These are phyloP conservation scores for Genyomyrus donnyi DNA, from an alignment of 2,113 vertebrate genomes.

Conservation along the genomic window DNA sequence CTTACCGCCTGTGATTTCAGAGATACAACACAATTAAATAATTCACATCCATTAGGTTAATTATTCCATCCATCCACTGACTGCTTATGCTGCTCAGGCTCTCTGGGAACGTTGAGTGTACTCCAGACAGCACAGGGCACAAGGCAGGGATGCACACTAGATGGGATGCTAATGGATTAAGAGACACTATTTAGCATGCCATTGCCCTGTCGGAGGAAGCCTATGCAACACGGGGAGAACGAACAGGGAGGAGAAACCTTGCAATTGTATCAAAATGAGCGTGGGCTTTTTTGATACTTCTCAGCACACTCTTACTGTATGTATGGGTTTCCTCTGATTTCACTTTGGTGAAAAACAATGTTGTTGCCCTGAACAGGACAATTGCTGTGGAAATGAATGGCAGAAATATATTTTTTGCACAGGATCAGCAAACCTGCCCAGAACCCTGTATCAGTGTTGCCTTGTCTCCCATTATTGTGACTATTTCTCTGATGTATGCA, in stretches of 20 bases:
- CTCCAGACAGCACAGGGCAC: background rate
- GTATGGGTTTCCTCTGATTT: background rate
- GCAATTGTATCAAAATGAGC: background rate
- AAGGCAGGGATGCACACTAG: background rate
- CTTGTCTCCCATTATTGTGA: background rate
- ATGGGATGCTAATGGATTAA: background rate
- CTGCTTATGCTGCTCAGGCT: background rate
- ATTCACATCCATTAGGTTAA: background rate
- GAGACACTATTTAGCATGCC: background rate
- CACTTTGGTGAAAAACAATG: background rate
- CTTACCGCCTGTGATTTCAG: background rate
- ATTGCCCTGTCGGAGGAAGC: background rate
- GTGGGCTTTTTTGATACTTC: background rate
- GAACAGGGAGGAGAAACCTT: background rate
- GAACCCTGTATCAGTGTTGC: background rate
- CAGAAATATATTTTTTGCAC: background rate
- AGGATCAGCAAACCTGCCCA: background rate
- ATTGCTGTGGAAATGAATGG: background rate
- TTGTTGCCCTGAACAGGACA: background rate
- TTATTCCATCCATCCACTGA: background rate
- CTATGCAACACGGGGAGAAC: background rate
- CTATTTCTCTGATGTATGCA: background rate
- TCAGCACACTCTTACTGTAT: background rate
- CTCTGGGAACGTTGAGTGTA: background rate
- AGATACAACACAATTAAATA: background rate